Conservation (phyloP, 2,113 vertebrate species). For the Cacatua alba region DNA sequence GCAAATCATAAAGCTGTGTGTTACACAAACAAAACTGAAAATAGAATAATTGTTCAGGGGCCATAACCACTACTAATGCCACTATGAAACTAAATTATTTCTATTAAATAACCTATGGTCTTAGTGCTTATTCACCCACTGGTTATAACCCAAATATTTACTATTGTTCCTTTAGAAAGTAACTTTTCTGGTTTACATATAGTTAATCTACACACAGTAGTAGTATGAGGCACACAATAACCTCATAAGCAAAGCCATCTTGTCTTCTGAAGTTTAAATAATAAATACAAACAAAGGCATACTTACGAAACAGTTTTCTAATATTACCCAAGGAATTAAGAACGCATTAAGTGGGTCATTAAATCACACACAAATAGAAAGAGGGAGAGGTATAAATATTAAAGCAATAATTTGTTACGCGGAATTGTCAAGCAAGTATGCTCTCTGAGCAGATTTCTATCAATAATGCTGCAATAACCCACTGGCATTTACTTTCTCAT, state of each 20-base stretch:
- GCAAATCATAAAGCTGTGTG: background rate
- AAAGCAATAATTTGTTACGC: conserved; percentile 4
- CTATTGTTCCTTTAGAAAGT: background rate
- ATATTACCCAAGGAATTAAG: conserved; percentile 33
- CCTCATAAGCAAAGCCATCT: background rate
- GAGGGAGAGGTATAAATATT: conserved; percentile 40
- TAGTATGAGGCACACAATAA: background rate
- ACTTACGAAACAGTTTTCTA: conserved; percentile 49
- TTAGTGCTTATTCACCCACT: background rate
- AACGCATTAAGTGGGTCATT: conserved; percentile 41
- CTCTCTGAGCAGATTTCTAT: background rate
- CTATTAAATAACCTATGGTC: background rate
- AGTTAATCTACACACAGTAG: background rate
- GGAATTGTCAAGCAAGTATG: background rate
- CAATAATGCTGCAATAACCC: background rate
- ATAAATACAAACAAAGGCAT: background rate
- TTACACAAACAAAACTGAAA: background rate
- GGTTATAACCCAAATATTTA: background rate
- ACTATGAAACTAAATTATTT: background rate
- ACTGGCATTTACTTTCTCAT: background rate
- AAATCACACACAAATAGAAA: conserved; percentile 6
- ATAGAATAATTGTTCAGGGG: background rate
- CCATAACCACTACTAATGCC: background rate
- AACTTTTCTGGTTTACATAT: background rate
- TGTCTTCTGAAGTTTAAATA: conserved; percentile 20